Base-by-base conservation (phyloP, 2,113 vertebrate genomes). In the Paradoxurus hermaphroditus region DNA sequence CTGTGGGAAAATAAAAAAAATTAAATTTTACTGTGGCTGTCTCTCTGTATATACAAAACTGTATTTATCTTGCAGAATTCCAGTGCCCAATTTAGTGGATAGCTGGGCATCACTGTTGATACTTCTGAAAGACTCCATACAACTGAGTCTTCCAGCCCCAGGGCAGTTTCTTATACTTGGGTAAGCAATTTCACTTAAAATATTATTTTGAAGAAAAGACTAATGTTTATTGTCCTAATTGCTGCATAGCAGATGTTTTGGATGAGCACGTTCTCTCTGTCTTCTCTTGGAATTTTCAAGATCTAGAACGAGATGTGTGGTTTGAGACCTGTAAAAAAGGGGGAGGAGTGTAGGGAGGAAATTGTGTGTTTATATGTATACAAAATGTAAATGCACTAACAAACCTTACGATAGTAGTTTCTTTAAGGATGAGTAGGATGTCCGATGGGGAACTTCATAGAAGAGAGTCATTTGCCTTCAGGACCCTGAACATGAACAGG, bases 161-260 rank as follows among this genome's bases (percentile, higher is more conserved):
- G 99, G 99, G 97, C 99, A 99, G 96, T 99, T 99, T 98, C 99
- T 99, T 21, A 99, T 99, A 94, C 99, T 99, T 56, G 99, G 99
- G 99, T 99, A 98, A 95, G 99, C 97, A 97, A 0, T 93, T 96
- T 49, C 65, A 62, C 27, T 87, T 96, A 31, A 65, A 4, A 96
- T 96, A 75, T 23, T 93, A 93, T 92, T 97, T 96, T 56, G 27
- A 85, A 85, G 72, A 68, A 97, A 65, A 86, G 4, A 25, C 90
- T 63, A 81, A 36, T 86, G 6, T 36, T 78, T 4, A 46, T 19
- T 92, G 12, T 95, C 11, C 19, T 93, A n/a, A 78, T 34, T 39
- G 36, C 53, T 96, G 41, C 89, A 15, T 82, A 90, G 39, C 49
- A 85, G 70, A n/a, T 97, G 59, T 96, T 94, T 97, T 51, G 9